These are phyloP conservation scores for Apamea crenata DNA, from an alignment of 2,888 invertebrate genomes.

Conservation along the genomic window DNA sequence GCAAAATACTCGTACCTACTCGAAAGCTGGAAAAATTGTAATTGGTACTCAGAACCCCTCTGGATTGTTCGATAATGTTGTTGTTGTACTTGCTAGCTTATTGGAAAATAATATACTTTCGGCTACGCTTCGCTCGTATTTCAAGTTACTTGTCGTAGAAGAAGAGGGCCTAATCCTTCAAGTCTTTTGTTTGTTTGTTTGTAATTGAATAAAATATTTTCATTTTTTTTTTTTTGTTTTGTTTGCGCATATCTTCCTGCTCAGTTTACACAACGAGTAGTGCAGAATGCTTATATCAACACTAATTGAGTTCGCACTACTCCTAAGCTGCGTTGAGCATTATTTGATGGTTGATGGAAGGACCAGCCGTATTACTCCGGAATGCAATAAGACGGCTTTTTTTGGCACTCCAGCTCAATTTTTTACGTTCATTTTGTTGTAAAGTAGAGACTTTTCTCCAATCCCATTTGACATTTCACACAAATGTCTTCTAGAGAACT, in stretches of 20 bases:
- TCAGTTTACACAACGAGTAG: conserved; percentile 27
- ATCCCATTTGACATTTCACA: neutral
- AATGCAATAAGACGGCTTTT: neutral
- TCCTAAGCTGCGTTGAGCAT: neutral
- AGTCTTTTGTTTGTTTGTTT: conserved; percentile 41
- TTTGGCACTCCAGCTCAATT: neutral
- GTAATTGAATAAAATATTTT: too few relatives aligned
- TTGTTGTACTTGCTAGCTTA: neutral
- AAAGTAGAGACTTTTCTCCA: neutral
- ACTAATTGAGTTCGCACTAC: neutral
- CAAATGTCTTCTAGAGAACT: neutral
- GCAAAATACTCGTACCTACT: too few relatives aligned
- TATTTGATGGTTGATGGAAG: neutral
- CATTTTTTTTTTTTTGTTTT: too few relatives aligned
- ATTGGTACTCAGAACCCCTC: conserved; percentile 2
- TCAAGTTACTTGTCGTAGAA: conserved; percentile 18
- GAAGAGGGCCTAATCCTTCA: conserved; percentile 7
- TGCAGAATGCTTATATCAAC: conserved; percentile 16
- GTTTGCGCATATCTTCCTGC: conserved; percentile 26
- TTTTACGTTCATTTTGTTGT: neutral
- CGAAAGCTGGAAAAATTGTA: neutral
- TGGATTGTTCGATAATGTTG: neutral
- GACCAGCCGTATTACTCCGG: neutral
- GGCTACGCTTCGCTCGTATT: conserved; percentile 18
- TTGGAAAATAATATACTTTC: neutral